Base-by-base conservation (phyloP, 2,113 vertebrate species). In the Macrotis lagotis region DNA sequence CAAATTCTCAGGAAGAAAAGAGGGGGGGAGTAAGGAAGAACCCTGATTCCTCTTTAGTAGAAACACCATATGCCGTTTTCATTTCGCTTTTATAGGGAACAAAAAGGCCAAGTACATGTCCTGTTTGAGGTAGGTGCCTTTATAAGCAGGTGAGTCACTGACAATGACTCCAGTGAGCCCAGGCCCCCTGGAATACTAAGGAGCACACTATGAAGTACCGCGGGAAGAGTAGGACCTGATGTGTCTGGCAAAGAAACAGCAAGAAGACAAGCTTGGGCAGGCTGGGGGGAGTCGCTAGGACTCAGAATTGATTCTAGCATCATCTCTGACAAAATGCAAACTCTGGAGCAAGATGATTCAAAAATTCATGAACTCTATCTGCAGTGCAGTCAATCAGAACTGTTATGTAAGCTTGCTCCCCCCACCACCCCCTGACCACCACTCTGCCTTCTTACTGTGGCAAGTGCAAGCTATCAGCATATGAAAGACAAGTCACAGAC, bases 1-100 rank as follows among this genome's bases (percentile, higher is more conserved):
- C 50, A 22, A 83, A 83, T 83, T 8, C 44, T 44, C n/a, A 83
- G 19, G 9, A 31, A 25, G 6, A n/a, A 44, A 44, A 44, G 24
- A 7, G 44, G 7, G 44, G 7, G 16, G 48, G 24, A 51, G 91
- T 50, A 93, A 92, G 47, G 48, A 88, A 49, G 92, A 91, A 1
- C 50, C 19, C 31, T 92, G 37, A 50, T 89, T 51, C 31, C 26
- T 95, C 26, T 48, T 88, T 3, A 51, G 47, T 94, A 91, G 16
- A 66, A 92, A 37, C 48, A 90, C 12, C 19, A 59, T 91, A 93
- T 89, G 91, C 55, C 88, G 90, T 93, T 89, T 25, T 95, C 25
- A 51, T 92, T 90, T 90, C 44, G 93, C 88, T 88, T 90, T 90
- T 26, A 90, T 91, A 93, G 37, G 90, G 53, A 89, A 92, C 3